Percentiles rank a stretch among this genome's conserved stretches.
Evolutionary conservation across 2,113 vertebrate genomes (phyloP).

Genomic region (Tachysurus fulvidraco): DNA sequence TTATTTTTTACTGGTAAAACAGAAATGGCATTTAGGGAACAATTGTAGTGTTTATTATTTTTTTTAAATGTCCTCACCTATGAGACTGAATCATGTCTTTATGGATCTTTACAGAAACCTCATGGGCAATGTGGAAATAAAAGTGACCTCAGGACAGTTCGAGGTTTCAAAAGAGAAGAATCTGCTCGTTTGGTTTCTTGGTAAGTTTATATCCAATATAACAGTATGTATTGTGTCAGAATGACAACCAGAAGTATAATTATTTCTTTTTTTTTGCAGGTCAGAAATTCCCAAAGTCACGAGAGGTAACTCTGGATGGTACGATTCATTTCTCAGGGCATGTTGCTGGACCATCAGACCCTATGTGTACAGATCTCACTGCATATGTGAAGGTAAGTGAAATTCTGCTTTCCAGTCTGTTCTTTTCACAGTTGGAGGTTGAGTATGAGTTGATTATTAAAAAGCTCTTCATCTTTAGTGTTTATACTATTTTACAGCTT

Average conservation of each 20-base stretch:
- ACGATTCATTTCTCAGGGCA: slow-evolving; percentile 78
- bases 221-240: not conserved
- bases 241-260: not conserved
- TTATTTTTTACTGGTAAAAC: not conserved
- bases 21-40: not conserved
- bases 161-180: slow-evolving; percentile 89
- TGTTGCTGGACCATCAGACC: slow-evolving; percentile 73
- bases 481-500: slow-evolving; percentile 70
- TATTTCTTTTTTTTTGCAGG: slow-evolving; percentile 66
- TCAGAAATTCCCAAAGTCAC: slow-evolving; percentile 90
- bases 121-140: slow-evolving; percentile 80
- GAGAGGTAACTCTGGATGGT: slow-evolving; percentile 84
- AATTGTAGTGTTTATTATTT: not conserved
- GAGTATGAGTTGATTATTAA: not conserved
- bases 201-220: slow-evolving; percentile 64
- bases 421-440: not conserved
- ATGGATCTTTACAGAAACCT: slow-evolving; percentile 73
- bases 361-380: slow-evolving; percentile 82
- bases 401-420: not conserved
- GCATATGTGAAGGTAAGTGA: slow-evolving; percentile 87
- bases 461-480: not conserved
- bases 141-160: slow-evolving; percentile 85
- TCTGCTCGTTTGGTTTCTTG: slow-evolving; percentile 85
- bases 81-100: not conserved
- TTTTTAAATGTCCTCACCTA: not conserved